Evolutionary conservation across 2,797 vertebrate species (phyloP).

Genomic region (Hydrolagus colliei): DNA sequence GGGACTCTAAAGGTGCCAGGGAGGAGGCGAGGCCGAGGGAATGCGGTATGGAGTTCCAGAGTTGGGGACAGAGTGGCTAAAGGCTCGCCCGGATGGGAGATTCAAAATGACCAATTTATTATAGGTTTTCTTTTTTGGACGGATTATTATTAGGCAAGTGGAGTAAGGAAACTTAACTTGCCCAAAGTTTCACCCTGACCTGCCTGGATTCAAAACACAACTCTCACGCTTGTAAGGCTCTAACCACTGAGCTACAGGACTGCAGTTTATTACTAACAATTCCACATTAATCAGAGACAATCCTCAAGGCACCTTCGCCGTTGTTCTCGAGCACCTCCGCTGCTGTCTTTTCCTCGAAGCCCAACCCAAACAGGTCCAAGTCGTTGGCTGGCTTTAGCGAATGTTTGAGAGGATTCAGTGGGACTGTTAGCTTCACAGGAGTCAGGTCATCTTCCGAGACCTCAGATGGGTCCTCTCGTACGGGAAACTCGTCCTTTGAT

Average conservation of each 20-base stretch:
- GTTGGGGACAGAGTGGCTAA: too few relatives aligned
- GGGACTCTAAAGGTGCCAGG: too few relatives aligned
- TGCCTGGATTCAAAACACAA: not conserved
- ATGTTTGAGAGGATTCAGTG: constrained; percentile 54
- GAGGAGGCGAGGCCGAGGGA: too few relatives aligned
- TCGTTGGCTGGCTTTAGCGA: constrained; percentile 74
- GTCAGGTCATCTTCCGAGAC: constrained; percentile 66
- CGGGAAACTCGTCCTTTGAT: constrained; percentile 67
- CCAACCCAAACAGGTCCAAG: constrained; percentile 82
- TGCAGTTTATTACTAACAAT: not conserved
- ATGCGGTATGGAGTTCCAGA: too few relatives aligned
- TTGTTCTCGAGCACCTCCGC: constrained; percentile 66
- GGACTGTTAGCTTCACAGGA: constrained; percentile 47
- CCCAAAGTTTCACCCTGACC: constrained; percentile 31
- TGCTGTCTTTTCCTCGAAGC: constrained; percentile 60
- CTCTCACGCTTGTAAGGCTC: not conserved
- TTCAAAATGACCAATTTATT: too few relatives aligned
- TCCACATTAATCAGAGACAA: constrained; percentile 1
- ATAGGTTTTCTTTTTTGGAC: not conserved
- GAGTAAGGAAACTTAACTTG: too few relatives aligned
- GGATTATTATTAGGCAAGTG: not conserved
- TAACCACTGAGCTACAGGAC: too few relatives aligned
- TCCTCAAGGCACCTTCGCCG: constrained; percentile 65
- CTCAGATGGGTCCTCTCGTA: constrained; percentile 78
- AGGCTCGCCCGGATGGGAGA: too few relatives aligned